Evolutionary conservation across 2,888 invertebrate species (phyloP), one percentile per base, ranked within the genome.

Genomic region (Podabrus alpinus): DNA sequence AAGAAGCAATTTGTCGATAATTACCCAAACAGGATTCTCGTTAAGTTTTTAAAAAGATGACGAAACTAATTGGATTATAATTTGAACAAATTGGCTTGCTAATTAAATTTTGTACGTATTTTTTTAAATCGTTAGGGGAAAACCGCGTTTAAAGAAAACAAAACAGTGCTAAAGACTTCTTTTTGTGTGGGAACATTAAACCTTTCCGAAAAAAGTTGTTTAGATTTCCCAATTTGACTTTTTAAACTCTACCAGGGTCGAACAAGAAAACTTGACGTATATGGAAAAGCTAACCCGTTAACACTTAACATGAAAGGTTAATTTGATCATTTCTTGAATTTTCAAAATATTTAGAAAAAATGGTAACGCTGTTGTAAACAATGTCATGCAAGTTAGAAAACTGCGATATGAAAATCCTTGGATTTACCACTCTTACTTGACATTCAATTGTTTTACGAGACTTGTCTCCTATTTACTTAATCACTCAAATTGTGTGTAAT

Each of bases 361-460:
- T 64, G 21, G 19, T 64, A 19, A 64, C 16, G 62, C 62, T 64
- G 13, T 19, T 64, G 21, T 64, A n/a, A 64, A 15, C 19, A 64
- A 64, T 64, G 62, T 64, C 62, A 19, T 64, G 17, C 61, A 19
- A 64, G 19, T 64, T 21, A 64, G 21, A 64, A 64, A 17, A 19
- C 17, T 17, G 62, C 10, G 17, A 64, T 19, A 17, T 10, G 3
- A 45, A 62, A 29, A 70, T 64, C 71, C 71, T 71, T 71, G 71
- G 59, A 71, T 60, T 69, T 69, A 59, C 21, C 60, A 24, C 61
- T 29, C 62, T 69, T 62, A 59, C 66, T 66, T 66, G 71, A 71
- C 71, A 71, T 71, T 71, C 71, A 71, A 71, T 71, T 71, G 66
- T 71, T n/a, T 69, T 45, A 45, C n/a, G 45, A 45, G 45, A 45